Evolutionary conservation across 2,797 vertebrate species (phyloP), one percentile per base, ranked within the genome.

Genomic region (Pagetopsis macropterus): DNA sequence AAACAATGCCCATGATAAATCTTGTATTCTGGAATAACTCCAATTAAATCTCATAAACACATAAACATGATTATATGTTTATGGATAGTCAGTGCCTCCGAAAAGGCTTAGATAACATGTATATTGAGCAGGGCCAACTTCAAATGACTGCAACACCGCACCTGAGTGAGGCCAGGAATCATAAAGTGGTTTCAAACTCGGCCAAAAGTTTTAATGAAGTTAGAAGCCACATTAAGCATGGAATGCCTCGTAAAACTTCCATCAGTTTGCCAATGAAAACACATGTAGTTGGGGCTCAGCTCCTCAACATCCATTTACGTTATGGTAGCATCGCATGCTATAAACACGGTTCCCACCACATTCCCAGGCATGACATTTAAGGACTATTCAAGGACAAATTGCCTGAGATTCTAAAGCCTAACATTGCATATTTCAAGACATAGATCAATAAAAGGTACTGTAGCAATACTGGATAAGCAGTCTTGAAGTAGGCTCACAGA

Each of bases 151-250:
- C 62, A 78, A 76, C 63, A 19, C 56, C 69, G 62, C 80, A 91
- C 89, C 89, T 89, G 87, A 88, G 77, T 1, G 65, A 59, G 48
- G 58, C 84, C 57, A 33, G 76, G 65, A 81, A 83, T 76, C 49
- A 51, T 8, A 63, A 62, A 59, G 15, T 37, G 0, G 6, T 37
- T 60, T 75, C 70, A 69, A 75, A 60, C 72, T 21, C 62, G 62
- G 87, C 87, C 86, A 84, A 40, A 64, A 45, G 37, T 54, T 79
- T 84, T 88, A 90, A 88, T 68, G 79, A 85, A 64, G 87, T 83
- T 84, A 88, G 78, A 87, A 87, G 81, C 76, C 62, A 55, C 78
- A 76, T 86, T 74, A 84, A 73, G 55, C 72, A 45, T 51, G 84
- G 78, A 69, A 67, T 15, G 75, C 74, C 82, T 44, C 19, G 63